Evolutionary conservation across 23 tunicate genomes (phyloP).

Genomic region (Halocynthia aurantium): DNA sequence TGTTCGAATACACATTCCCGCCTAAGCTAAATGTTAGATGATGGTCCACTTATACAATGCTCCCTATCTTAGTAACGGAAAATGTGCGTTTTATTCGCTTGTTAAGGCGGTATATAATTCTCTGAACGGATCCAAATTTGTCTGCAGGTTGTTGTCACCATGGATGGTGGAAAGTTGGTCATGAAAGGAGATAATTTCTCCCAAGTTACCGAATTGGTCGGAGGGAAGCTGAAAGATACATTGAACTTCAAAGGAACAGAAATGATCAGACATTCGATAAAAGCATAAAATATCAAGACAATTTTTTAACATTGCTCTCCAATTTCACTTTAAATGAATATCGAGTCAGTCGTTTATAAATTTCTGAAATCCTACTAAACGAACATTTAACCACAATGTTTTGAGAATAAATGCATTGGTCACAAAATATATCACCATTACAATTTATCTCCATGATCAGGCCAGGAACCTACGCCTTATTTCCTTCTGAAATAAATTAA

Average conservation of each 20-base stretch:
- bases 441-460: too few species aligned
- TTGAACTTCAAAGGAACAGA: conserved; percentile 58
- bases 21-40: neutral
- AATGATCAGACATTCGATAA: conserved; percentile 47
- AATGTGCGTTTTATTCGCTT: neutral
- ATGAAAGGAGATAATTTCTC: conserved; percentile 36
- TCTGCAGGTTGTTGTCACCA: conserved; percentile 35
- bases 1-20: neutral
- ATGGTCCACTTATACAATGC: too few species aligned
- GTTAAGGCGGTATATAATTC: neutral
- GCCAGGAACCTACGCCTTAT: too few species aligned
- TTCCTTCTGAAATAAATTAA: too few species aligned
- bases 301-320: neutral
- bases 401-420: too few species aligned
- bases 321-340: too few species aligned
- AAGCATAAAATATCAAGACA: conserved; percentile 7
- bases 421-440: too few species aligned
- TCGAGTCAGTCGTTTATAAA: too few species aligned
- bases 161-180: conserved; percentile 44
- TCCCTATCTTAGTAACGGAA: too few species aligned
- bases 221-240: conserved; percentile 61
- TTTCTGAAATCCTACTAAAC: too few species aligned
- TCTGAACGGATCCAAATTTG: neutral
- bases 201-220: conserved; percentile 40
- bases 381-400: too few species aligned